Evolutionary conservation across 92 coral and sea anemone species (phyloP), one percentile per base, ranked within the genome.

Genomic region (Porites evermanni): DNA sequence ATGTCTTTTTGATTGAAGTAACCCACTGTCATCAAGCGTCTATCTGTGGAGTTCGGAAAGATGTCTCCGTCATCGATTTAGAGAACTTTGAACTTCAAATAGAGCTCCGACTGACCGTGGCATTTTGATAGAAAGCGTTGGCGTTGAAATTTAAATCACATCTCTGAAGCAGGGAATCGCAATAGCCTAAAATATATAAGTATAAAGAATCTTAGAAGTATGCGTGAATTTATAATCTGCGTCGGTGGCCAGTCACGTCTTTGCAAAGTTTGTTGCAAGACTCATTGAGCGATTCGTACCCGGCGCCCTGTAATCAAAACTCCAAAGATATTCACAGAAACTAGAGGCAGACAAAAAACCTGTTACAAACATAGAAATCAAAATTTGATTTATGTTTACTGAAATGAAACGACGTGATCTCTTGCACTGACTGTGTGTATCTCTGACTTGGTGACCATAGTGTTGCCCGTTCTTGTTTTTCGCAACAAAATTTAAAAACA

Each of bases 401-500:
- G 47, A 38, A 38, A 38, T 24, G 12, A 13, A 14, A 44, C 66
- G 56, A 79, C 70, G 64, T 74, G 67, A 44, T 17, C 29, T 18
- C 54, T 12, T 38, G 52, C 70, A 81, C 32, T 26, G 59, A 81
- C 19, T 29, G 78, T 74, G 64, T 58, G 26, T 32, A 32, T 17
- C 77, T 60, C 70, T 44, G 58, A 72, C 29, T 70, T 18, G 86
- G 20, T 26, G 78, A 56, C 32, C 20, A 11, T 12, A 32, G 69
- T 38, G 47, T 38, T 38, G 47, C 47, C 19, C 69, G 21, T 56
- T 59, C 75, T 20, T 81, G 68, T 71, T 70, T 81, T 70, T 53
- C 78, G 86, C 19, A 71, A 81, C 86, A 81, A 70, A 70, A 67
- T 81, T 11, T 17, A 56, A 70, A 81, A 81, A 72, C 86, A 81